Evolutionary conservation across 2,888 invertebrate species (phyloP).

Genomic region (Napeogenes sylphis): DNA sequence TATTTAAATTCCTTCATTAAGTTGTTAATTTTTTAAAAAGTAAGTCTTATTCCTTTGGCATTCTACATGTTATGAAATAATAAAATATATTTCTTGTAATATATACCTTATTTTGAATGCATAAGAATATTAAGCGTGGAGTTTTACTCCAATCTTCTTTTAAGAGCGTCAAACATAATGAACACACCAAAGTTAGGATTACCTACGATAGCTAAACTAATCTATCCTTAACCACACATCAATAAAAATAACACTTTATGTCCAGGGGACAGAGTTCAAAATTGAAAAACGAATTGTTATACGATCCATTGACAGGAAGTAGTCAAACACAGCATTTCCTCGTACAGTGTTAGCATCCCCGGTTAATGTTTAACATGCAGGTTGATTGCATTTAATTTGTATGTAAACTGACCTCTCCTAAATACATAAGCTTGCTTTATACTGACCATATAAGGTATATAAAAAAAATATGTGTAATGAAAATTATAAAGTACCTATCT

Average conservation of each 20-base stretch:
- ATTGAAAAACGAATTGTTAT: constrained; percentile 10
- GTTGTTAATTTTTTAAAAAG: no score
- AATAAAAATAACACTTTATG: background rate
- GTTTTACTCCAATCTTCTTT: no score
- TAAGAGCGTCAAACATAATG: background rate
- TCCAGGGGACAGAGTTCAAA: background rate
- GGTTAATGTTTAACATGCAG: constrained; percentile 8
- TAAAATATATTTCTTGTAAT: no score
- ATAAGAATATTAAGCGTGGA: no score
- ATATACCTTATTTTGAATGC: no score
- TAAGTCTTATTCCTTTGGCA: no score
- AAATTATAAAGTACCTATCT: no score
- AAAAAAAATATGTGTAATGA: no score
- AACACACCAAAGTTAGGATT: background rate
- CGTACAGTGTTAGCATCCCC: constrained; percentile 36
- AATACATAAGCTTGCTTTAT: background rate
- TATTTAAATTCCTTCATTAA: no score
- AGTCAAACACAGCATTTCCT: constrained; percentile 33
- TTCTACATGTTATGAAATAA: no score
- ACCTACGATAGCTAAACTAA: constrained; percentile 1
- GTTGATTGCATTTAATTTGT: constrained; percentile 6
- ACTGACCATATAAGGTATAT: background rate
- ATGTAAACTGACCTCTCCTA: background rate
- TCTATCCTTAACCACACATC: background rate
- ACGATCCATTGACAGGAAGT: constrained; percentile 30